A percentile compares a stretch with the other conserved stretches of the same genome.
These are phyloP conservation scores for Flabesymbios commensalis DNA, from an alignment of 2,888 invertebrate species.

Conservation along the genomic window DNA sequence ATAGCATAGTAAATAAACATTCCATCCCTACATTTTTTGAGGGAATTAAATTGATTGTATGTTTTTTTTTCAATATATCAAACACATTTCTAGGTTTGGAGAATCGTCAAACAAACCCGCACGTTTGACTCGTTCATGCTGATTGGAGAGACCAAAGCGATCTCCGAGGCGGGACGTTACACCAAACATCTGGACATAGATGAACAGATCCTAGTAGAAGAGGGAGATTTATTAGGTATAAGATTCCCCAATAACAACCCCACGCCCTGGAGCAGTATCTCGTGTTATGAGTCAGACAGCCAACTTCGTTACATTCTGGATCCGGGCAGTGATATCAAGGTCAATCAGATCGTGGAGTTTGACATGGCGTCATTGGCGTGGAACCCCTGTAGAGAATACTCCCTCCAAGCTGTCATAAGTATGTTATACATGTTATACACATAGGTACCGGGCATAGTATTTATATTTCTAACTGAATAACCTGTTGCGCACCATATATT, in stretches of 20 bases:
- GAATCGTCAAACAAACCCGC: no score
- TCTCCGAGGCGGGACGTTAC: no score
- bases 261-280: not conserved
- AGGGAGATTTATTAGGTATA: constrained; percentile 9
- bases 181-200: no score
- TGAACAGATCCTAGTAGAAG: not conserved
- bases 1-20: no score
- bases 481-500: no score
- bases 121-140: no score
- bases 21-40: no score
- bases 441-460: not conserved
- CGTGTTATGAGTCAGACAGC: constrained; percentile 1
- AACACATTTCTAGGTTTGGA: no score
- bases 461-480: no score
- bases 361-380: not conserved
- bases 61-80: no score
- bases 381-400: not conserved
- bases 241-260: constrained; percentile 11
- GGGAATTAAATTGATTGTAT: no score
- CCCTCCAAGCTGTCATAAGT: not conserved
- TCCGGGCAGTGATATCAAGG: not conserved
- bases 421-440: not conserved
- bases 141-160: no score
- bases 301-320: constrained; percentile 4
- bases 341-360: not conserved